Conservation (phyloP, 2,888 invertebrate genomes). For the Nezara viridula region DNA sequence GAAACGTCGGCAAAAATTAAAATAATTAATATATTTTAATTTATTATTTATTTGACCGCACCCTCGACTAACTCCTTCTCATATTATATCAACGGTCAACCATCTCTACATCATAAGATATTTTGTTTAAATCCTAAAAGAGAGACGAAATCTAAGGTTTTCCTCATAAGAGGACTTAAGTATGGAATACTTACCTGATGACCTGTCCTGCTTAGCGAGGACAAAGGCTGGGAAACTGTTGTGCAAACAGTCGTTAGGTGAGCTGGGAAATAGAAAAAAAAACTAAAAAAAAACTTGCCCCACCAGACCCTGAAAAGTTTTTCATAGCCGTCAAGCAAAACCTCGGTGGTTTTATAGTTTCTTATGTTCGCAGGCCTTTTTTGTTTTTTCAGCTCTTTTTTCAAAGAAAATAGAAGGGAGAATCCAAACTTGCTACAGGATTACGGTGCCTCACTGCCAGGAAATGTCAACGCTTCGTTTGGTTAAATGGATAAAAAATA, state of each 20-base stretch:
- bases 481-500: neutral
- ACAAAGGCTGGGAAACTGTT: neutral
- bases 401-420: neutral
- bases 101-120: no score
- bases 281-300: slow-evolving; percentile 2
- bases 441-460: neutral
- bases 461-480: neutral
- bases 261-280: neutral
- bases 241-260: slow-evolving; percentile 48
- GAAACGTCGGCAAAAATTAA: no score
- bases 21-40: no score
- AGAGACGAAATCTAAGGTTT: neutral
- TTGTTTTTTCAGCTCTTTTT: neutral
- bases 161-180: neutral
- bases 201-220: neutral
- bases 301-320: neutral
- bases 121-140: no score
- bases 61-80: no score
- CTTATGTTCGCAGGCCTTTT: neutral
- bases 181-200: neutral
- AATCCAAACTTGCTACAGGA: neutral
- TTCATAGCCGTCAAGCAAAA: neutral
- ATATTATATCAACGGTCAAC: no score
- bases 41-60: no score
- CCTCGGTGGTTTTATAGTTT: neutral